These are phyloP conservation scores for Taeniopygia guttata DNA, from an alignment of 2,797 vertebrate species.

Conservation along the genomic window DNA sequence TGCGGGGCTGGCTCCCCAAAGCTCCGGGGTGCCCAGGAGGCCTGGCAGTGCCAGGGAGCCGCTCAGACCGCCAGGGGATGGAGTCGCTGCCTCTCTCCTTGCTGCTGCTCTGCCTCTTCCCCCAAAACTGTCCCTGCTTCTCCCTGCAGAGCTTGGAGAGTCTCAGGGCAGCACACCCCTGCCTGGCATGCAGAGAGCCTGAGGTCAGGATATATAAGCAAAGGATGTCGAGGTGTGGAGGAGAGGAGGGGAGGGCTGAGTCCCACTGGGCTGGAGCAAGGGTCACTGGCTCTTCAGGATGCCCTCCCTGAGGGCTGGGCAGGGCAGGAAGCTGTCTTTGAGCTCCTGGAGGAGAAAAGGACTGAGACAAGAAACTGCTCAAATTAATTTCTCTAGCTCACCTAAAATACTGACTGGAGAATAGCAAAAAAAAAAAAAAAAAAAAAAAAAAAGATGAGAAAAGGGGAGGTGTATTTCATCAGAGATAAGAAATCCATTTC, in stretches of 20 bases:
- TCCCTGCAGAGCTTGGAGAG: neutral
- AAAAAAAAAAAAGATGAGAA: neutral
- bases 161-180: neutral
- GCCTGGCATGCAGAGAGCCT: neutral
- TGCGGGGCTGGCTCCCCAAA: neutral
- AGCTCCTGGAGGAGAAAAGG: neutral
- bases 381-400: neutral
- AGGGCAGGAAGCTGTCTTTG: neutral
- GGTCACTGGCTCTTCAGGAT: neutral
- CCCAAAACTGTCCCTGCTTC: neutral
- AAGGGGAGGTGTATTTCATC: neutral
- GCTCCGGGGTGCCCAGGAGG: fast-evolving
- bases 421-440: neutral
- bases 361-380: neutral
- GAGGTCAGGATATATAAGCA: neutral
- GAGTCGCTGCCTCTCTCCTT: neutral
- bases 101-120: neutral
- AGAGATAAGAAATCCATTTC: neutral
- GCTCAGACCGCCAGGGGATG: fast-evolving
- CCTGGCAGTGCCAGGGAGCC: neutral
- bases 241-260: neutral
- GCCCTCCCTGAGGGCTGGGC: neutral
- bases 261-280: neutral
- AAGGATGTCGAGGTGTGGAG: neutral
- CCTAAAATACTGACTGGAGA: neutral